These are phyloP conservation scores for Athalia circularis DNA, from an alignment of 2,888 invertebrate genomes.

Conservation along the genomic window DNA sequence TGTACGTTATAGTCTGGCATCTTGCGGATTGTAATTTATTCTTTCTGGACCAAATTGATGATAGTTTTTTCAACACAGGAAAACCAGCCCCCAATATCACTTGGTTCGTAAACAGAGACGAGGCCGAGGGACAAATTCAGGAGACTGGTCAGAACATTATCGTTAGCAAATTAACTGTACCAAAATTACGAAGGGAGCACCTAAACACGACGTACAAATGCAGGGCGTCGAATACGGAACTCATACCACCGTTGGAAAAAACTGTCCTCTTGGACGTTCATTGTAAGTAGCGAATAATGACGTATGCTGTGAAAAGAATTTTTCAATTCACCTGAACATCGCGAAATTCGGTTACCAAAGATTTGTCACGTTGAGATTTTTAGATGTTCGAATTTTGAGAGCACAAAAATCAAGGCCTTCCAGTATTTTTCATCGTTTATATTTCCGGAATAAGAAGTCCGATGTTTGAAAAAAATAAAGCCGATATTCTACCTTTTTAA, in stretches of 20 bases:
- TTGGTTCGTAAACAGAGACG: conserved; percentile 83
- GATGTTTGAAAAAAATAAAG: not conserved
- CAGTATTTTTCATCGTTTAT: not conserved
- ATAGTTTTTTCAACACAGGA: conserved; percentile 75
- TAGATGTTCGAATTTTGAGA: not conserved
- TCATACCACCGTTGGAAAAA: conserved; percentile 89
- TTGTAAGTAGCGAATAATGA: conserved; percentile 78
- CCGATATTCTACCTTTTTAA: too few relatives aligned
- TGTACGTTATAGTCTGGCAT: too few relatives aligned
- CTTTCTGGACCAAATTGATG: not conserved
- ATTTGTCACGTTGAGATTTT: too few relatives aligned
- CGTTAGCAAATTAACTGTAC: conserved; percentile 86
- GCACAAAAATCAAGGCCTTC: not conserved
- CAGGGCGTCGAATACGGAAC: conserved; percentile 90
- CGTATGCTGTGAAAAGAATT: too few relatives aligned
- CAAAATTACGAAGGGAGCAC: conserved; percentile 83
- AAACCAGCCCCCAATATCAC: conserved; percentile 90
- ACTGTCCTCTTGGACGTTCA: conserved; percentile 89
- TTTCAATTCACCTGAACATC: too few relatives aligned
- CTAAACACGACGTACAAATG: conserved; percentile 92
- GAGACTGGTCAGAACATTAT: conserved; percentile 85
- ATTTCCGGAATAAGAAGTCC: not conserved
- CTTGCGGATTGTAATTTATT: conserved; percentile 64
- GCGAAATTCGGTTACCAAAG: too few relatives aligned
- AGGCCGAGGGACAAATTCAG: conserved; percentile 77